Percentiles rank a stretch among this genome's conserved stretches.
These are phyloP conservation scores for Natator depressus DNA, from an alignment of 2,113 vertebrate species.

Conservation along the genomic window DNA sequence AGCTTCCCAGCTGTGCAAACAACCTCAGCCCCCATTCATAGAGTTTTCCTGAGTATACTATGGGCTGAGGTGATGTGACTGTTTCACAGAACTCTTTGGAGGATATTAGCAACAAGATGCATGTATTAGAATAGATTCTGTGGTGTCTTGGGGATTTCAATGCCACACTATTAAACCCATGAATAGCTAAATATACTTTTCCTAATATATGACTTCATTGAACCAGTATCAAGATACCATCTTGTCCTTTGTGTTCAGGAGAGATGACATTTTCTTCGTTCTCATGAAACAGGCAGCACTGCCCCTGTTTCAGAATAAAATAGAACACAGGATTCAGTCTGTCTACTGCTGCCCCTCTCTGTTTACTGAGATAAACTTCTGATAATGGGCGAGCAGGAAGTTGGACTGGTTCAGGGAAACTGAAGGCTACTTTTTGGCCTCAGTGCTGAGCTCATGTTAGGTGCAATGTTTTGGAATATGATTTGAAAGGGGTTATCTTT, in stretches of 20 bases:
- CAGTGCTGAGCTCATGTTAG: not conserved
- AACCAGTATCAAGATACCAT: constrained; percentile 77
- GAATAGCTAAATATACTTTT: constrained; percentile 76
- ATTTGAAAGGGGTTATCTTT: constrained; percentile 13
- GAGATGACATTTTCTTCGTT: constrained; percentile 80
- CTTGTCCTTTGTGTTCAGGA: constrained; percentile 80
- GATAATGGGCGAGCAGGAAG: constrained; percentile 72
- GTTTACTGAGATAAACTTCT: constrained; percentile 73
- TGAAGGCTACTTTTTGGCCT: constrained; percentile 34
- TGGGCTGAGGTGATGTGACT: not conserved
- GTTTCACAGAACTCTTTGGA: accelerated
- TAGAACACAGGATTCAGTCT: constrained; percentile 52
- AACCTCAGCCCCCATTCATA: accelerated
- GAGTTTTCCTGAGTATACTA: accelerated
- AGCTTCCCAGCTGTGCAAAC: not conserved
- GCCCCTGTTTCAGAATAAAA: constrained; percentile 58
- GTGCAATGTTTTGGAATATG: not conserved
- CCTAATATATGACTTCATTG: constrained; percentile 75
- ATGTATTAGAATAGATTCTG: constrained; percentile 17
- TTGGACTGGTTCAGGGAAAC: constrained; percentile 63
- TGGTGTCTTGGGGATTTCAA: constrained; percentile 58
- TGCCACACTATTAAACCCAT: constrained; percentile 54
- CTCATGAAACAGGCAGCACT: constrained; percentile 61
- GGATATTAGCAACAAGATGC: not conserved
- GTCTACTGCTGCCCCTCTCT: constrained; percentile 43